Conservation (phyloP, 2,113 vertebrate species). For the Percopsis transmontana region DNA sequence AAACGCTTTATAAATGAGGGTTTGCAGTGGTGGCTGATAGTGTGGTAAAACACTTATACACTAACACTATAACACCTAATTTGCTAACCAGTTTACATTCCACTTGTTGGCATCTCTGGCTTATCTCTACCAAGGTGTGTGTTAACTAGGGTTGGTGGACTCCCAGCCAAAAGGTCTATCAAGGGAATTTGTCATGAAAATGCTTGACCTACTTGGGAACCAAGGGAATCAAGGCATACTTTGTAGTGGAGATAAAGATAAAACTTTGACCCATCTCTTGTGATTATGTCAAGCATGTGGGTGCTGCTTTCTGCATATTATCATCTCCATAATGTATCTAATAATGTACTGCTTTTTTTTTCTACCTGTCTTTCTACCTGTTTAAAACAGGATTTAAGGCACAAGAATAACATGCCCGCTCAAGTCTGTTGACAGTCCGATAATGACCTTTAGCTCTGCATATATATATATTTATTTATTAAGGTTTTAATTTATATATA, state of each 20-base stretch:
- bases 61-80: no score
- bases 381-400: neutral
- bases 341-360: neutral
- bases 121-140: no score
- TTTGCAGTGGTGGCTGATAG: neutral
- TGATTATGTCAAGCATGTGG: neutral
- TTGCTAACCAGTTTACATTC: no score
- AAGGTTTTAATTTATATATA: neutral
- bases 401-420: neutral
- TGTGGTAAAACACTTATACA: no score
- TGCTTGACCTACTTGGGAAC: neutral
- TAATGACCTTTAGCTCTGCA: neutral
- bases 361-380: no score
- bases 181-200: neutral
- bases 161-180: no score
- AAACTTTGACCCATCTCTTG: slow-evolving; percentile 22
- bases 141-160: no score
- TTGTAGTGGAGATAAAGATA: slow-evolving; percentile 14
- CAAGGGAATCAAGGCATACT: neutral
- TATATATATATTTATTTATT: no score
- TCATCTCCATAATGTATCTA: no score
- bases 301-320: neutral
- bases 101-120: no score
- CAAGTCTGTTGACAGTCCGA: neutral
- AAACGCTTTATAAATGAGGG: neutral